Evolutionary conservation across 2,888 invertebrate species (phyloP).

Genomic region (Thecocarcelia acutangulata): DNA sequence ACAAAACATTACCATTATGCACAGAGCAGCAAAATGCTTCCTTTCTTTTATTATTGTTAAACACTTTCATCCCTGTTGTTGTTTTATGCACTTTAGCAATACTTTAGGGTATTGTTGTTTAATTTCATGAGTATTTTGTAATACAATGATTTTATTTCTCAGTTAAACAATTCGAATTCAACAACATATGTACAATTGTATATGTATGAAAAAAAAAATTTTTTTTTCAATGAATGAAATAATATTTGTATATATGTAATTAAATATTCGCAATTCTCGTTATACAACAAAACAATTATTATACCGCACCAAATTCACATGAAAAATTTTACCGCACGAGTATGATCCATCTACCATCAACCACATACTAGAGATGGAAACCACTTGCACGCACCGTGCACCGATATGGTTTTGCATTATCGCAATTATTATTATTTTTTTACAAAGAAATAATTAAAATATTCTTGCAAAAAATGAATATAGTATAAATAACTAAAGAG

Average conservation of each 20-base stretch:
- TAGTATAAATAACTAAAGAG: too few relatives aligned
- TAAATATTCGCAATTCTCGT: conserved; percentile 14
- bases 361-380: too few relatives aligned
- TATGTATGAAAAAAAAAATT: conserved; percentile 5
- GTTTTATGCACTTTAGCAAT: conserved; percentile 21
- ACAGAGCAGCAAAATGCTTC: too few relatives aligned
- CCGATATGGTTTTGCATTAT: too few relatives aligned
- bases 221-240: not conserved
- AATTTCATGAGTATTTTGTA: conserved; percentile 67
- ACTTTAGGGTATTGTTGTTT: conserved; percentile 50
- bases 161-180: conserved; percentile 38
- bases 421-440: too few relatives aligned
- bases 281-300: conserved; percentile 37
- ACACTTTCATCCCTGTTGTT: conserved; percentile 7
- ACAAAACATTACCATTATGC: too few relatives aligned
- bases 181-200: conserved; percentile 5
- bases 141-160: conserved; percentile 53
- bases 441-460: too few relatives aligned
- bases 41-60: not conserved
- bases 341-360: not conserved
- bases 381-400: too few relatives aligned
- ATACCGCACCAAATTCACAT: conserved; percentile 60
- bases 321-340: conserved; percentile 34
- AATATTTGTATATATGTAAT: not conserved
- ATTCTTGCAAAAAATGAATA: too few relatives aligned